Base-by-base conservation (phyloP, 2,797 vertebrate species). In the Pantherophis alleghaniensis region DNA sequence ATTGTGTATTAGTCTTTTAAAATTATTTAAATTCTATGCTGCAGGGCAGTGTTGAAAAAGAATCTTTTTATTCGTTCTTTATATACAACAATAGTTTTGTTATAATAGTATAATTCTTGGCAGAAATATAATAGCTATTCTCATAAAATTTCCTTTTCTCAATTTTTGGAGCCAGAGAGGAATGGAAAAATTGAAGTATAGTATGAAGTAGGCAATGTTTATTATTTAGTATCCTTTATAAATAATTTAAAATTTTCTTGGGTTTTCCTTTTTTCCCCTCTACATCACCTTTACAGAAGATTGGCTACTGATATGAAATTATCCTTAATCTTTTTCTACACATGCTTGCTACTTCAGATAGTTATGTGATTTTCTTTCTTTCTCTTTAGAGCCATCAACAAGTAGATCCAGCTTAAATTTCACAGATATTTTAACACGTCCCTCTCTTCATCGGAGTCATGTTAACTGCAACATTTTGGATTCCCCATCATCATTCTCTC, bases 371-470 rank as follows among this genome's bases (percentile, higher is more conserved):
- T 94, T 94, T 60, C 0, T 2, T 61, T 94, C 61, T 93, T 95
- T 37, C 32, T 95, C 94, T 95, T 94, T 94, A 99, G 99, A 99
- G 93, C 99, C 98, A 88, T 98, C 98, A 92, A 98, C 99, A 6
- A 99, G 99, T 97, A 98, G 98, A 94, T 98, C 99, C 37, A 98
- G 98, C 11, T 95, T 99, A 95, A 99, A 98, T 97, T 99, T 98
- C 96, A 98, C 99, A 37, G 99, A 99, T 96, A 98, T 98, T 87
- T 98, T 99, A 95, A 98, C 98, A 47, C 98, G 99, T 74, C 99
- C 99, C 86, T 99, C 99, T 87, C 98, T 99, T 92, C 99, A 99
- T 96, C 99, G 99, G 92, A 98, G 99, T 91, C 98, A 99, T 95
- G 97, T 99, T 92, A 99, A 98, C 95, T 99, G 99, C 93, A 97